phyloP scores from a whole-genome alignment of 53 echinoderm and acorn worm genomes.

The Crossaster papposus region DNA sequence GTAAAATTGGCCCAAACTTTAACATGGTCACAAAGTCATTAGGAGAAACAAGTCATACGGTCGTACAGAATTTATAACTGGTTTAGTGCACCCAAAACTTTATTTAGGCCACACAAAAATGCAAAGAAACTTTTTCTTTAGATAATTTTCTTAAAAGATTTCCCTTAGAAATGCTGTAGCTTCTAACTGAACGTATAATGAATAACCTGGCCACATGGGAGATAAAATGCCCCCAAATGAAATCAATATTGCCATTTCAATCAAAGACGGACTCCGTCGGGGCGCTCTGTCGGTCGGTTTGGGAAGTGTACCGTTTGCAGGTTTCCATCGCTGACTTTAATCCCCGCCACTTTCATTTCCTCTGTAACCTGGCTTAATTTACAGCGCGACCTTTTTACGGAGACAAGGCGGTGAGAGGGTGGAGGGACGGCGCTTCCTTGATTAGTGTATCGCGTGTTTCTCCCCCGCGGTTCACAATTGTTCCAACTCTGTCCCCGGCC shows the following conservation, averaged over 20 bases:
- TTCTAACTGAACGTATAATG: neutral
- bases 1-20: too few relatives aligned
- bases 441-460: neutral
- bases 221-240: neutral
- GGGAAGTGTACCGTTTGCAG: neutral
- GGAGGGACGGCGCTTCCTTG: neutral
- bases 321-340: neutral
- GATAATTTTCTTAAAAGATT: neutral
- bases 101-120: neutral
- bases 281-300: neutral
- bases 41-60: too few relatives aligned
- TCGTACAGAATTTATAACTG: too few relatives aligned
- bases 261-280: conserved; percentile 10
- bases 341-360: conserved; percentile 4
- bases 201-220: neutral
- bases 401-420: conserved; percentile 3
- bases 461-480: neutral
- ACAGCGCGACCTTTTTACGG: neutral
- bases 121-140: neutral
- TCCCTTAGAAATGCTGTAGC: neutral
- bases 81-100: too few relatives aligned
- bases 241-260: conserved; percentile 34
- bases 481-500: neutral
- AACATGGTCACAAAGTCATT: too few relatives aligned
- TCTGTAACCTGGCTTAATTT: neutral